Conservation (phyloP, 1,140 invertebrate species). For the Atta colombica region DNA sequence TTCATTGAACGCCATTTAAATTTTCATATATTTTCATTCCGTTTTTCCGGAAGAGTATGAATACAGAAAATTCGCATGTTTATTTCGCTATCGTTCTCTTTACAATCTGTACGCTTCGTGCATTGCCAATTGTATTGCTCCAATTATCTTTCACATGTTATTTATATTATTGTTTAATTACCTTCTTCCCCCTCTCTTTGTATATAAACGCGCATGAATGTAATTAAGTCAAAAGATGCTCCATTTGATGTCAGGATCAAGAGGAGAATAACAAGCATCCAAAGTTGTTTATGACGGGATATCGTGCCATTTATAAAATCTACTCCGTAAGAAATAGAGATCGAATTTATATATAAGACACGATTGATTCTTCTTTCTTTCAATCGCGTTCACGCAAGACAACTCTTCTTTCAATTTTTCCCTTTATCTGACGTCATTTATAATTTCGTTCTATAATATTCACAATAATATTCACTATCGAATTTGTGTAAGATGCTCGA, state of each 20-base stretch:
- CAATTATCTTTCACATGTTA: constrained; percentile 5
- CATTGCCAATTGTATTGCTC: background rate
- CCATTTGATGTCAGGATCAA: no score
- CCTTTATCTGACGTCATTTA: background rate
- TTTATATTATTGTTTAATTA: constrained; percentile 11
- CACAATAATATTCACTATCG: constrained; percentile 3
- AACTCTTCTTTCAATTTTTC: constrained; percentile 9
- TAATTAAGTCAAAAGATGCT: no score
- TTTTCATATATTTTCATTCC: constrained; percentile 2
- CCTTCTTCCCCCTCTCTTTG: no score
- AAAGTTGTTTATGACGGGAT: background rate
- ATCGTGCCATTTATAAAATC: background rate
- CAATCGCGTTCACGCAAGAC: constrained; percentile 29
- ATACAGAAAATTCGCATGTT: background rate
- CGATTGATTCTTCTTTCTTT: constrained; percentile 11
- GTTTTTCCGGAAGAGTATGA: background rate
- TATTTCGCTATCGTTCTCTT: background rate
- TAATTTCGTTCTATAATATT: constrained; percentile 2
- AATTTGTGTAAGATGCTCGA: constrained; percentile 27
- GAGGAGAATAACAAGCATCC: background rate
- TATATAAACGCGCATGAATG: background rate
- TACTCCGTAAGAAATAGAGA: background rate
- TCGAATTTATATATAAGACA: constrained; percentile 32
- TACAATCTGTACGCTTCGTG: background rate
- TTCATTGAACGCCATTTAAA: background rate